phyloP scores from a whole-genome alignment of 2,113 vertebrate species.

The Seriola rivoliana region DNA sequence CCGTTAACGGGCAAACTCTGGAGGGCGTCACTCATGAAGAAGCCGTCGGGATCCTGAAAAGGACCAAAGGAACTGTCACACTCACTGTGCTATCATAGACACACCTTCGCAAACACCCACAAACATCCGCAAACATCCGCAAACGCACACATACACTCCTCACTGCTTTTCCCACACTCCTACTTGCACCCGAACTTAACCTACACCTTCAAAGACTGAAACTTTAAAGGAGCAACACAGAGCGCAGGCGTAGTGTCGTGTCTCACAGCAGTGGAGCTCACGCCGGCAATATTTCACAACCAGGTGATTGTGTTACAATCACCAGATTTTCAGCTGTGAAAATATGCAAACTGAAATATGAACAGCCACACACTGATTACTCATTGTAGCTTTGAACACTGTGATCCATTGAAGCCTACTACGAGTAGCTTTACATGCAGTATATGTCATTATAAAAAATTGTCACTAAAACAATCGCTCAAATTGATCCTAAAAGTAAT shows the following conservation, averaged over 20 bases:
- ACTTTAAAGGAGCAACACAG: not conserved
- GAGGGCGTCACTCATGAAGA: constrained; percentile 97
- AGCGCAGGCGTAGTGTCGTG: not conserved
- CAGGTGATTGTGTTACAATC: not conserved
- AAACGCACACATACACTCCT: not conserved
- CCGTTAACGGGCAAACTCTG: constrained; percentile 94
- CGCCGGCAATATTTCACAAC: not conserved
- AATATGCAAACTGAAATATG: constrained; percentile 38
- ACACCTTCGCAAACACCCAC: not conserved
- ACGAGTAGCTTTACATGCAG: constrained; percentile 1
- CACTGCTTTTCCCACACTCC: not conserved
- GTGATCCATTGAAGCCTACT: constrained; percentile 43
- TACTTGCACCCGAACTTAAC: not conserved
- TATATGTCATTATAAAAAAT: not conserved
- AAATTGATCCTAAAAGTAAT: not conserved
- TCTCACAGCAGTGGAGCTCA: not conserved
- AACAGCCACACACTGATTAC: constrained; percentile 37
- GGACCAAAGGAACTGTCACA: constrained; percentile 94
- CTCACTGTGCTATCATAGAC: constrained; percentile 92
- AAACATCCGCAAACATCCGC: not conserved
- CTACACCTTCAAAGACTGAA: not conserved
- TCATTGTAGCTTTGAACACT: constrained; percentile 64
- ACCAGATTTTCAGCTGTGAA: constrained; percentile 26
- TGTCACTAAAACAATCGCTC: not conserved
- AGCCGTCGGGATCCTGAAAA: constrained; percentile 94